Base-by-base conservation (phyloP, 1,140 invertebrate species). In the Gonatopus flavifemur region DNA sequence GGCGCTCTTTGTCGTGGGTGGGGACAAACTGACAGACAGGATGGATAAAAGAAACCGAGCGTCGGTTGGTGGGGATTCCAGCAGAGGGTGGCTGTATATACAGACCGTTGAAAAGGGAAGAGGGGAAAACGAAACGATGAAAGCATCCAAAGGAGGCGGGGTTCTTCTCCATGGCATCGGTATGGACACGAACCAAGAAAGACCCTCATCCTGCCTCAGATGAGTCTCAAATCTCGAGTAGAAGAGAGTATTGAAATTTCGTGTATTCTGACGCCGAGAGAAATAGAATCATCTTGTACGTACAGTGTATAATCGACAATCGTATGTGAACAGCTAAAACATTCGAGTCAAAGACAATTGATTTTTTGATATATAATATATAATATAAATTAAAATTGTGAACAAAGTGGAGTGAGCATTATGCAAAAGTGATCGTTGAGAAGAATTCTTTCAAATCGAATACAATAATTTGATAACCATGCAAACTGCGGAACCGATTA, bases 401-500 rank as follows among this genome's bases (percentile, higher is more conserved):
- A n/a, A n/a, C n/a, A n/a, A n/a, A n/a, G n/a, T n/a, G n/a, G n/a
- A n/a, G n/a, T n/a, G n/a, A n/a, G n/a, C n/a, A n/a, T n/a, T n/a
- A n/a, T n/a, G n/a, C n/a, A n/a, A n/a, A n/a, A n/a, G n/a, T n/a
- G n/a, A n/a, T 30, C 7, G 16, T 12, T 16, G 10, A 22, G 3
- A 36, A n/a, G 20, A 15, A 7, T 16, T 13, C 6, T 31, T 31
- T 12, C 12, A 22, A 30, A 39, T 9, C 9, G 13, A 44, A 15
- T 33, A 22, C 13, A 36, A 28, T 28, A 12, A 15, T 19, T 10
- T n/a, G 12, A 9, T 13, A 21, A 61, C 19, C 36, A 66, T 67
- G 63, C 65, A 67, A 30, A 42, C 52, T 16, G 45, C 57, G 15
- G 62, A 62, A 7, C 43, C 54, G 21, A 37, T 36, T 9, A 43